Conservation (phyloP, 2,113 vertebrate genomes). For the Lasiurus borealis region DNA sequence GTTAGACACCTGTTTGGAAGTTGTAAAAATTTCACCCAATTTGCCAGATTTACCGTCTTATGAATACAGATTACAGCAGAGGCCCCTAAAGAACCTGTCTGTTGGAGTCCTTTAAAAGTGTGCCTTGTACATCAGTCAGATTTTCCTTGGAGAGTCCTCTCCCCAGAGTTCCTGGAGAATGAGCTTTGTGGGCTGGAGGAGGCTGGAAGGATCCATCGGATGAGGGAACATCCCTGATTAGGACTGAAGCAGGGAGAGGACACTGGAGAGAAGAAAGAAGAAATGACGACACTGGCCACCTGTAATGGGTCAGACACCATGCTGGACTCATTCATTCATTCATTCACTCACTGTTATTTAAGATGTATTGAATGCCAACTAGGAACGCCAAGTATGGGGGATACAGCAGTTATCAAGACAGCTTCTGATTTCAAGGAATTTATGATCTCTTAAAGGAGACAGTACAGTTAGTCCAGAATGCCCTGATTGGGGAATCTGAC, state of each 20-base stretch:
- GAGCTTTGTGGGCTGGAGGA: neutral
- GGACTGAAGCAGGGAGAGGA: neutral
- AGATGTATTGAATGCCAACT: neutral
- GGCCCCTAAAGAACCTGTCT: neutral
- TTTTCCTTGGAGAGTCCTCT: neutral
- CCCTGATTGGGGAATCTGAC: neutral
- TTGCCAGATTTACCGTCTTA: conserved; percentile 73
- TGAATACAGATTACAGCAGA: conserved; percentile 37
- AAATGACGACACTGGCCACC: neutral
- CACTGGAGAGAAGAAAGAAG: neutral
- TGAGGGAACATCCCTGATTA: neutral
- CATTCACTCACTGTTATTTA: neutral
- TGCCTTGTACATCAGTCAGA: neutral
- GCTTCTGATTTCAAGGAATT: conserved; percentile 38
- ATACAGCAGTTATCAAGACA: neutral
- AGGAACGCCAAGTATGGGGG: neutral
- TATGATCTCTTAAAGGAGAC: neutral
- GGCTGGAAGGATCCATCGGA: neutral
- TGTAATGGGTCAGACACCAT: neutral
- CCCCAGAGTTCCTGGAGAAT: neutral
- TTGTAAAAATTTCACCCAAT: conserved; percentile 69
- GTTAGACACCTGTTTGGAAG: conserved; percentile 78
- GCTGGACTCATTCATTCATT: neutral
- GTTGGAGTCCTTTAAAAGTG: neutral
- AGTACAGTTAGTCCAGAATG: neutral